phyloP scores from a whole-genome alignment of 1,140 invertebrate species.

The Epicauta chinensis region DNA sequence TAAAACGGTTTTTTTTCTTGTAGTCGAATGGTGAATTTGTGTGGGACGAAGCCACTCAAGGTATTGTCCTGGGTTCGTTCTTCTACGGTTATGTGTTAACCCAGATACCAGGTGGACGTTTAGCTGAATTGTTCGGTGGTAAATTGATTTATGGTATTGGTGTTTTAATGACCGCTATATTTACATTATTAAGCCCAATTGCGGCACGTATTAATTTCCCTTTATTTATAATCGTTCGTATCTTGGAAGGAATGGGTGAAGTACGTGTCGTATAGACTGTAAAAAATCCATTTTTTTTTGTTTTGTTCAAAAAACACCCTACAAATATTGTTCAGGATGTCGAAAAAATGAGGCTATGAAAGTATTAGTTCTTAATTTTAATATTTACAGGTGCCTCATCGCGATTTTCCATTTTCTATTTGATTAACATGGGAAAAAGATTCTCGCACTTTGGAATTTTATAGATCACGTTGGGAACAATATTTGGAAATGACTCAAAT shows the following conservation, averaged over 20 bases:
- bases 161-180: conserved; percentile 67
- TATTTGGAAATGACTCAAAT: too few species aligned
- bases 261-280: too few species aligned
- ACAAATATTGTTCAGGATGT: too few species aligned
- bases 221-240: conserved; percentile 68
- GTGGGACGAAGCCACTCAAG: conserved; percentile 73
- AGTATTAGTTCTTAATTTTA: too few species aligned
- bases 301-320: too few species aligned
- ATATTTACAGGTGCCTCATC: too few species aligned
- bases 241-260: conserved; percentile 82
- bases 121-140: conserved; percentile 72
- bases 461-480: too few species aligned
- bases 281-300: too few species aligned
- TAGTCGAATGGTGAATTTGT: conserved; percentile 65
- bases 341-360: too few species aligned
- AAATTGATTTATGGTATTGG: conserved; percentile 75
- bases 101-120: conserved; percentile 77
- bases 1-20: conserved; percentile 22
- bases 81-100: conserved; percentile 83
- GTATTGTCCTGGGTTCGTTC: conserved; percentile 75
- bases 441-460: too few species aligned
- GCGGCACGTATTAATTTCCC: conserved; percentile 64
- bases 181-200: conserved; percentile 67
- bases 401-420: too few species aligned
- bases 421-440: too few species aligned